phyloP scores from a whole-genome alignment of 2,797 vertebrate genomes.

The Percopsis omiscomaycus region DNA sequence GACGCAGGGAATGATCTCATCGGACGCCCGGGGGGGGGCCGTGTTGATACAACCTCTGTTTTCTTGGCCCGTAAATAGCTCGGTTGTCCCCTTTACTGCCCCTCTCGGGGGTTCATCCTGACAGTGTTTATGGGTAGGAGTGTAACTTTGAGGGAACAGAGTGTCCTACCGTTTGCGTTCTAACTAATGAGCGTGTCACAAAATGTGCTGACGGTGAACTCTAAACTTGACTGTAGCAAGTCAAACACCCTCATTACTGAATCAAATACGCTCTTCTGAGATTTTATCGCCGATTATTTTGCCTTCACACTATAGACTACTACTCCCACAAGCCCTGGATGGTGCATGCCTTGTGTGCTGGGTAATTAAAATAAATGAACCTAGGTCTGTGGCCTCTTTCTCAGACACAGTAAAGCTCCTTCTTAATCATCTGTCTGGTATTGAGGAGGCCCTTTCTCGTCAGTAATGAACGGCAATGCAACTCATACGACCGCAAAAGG shows the following conservation, averaged over 20 bases:
- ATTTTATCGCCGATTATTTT: slow-evolving; percentile 16
- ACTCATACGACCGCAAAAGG: slow-evolving; percentile 26
- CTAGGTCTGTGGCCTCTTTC: slow-evolving; percentile 19
- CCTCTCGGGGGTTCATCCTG: slow-evolving; percentile 19
- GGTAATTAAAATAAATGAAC: slow-evolving; percentile 41
- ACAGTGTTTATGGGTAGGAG: slow-evolving; percentile 19
- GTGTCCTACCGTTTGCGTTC: background rate
- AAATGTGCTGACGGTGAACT: background rate
- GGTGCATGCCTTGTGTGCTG: slow-evolving; percentile 5
- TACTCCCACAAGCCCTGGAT: slow-evolving; percentile 8
- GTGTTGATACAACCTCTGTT: slow-evolving; percentile 54
- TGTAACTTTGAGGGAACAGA: slow-evolving; percentile 9
- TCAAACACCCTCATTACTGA: slow-evolving; percentile 19
- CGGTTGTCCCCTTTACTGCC: slow-evolving; percentile 23
- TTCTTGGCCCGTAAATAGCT: slow-evolving; percentile 50
- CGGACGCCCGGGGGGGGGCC: slow-evolving; percentile 24
- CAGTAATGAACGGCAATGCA: slow-evolving; percentile 33
- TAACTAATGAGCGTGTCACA: background rate
- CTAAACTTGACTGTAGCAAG: slow-evolving; percentile 8
- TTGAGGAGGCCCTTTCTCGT: slow-evolving; percentile 14
- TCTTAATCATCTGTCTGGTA: slow-evolving; percentile 20
- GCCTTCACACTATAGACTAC: slow-evolving; percentile 16
- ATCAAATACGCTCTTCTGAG: slow-evolving; percentile 14
- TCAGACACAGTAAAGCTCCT: slow-evolving; percentile 19
- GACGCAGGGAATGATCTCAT: slow-evolving; percentile 64